Base-by-base conservation (phyloP, 2,113 vertebrate species). In the Tachysurus vachellii region DNA sequence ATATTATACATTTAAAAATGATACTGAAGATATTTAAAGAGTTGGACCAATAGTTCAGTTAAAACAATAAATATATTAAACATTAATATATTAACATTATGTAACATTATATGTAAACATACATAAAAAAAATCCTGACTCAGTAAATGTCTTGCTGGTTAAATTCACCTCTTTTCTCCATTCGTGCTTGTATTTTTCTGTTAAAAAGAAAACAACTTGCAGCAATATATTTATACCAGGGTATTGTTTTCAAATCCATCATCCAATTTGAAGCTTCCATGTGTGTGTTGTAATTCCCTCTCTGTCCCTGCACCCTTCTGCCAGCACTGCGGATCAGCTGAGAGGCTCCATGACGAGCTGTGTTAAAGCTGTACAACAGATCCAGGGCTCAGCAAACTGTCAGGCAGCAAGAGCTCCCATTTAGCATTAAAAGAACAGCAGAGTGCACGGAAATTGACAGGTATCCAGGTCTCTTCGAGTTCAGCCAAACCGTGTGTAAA, bases 331-430 rank as follows among this genome's bases (percentile, higher is more conserved):
- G 31, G 82, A 31, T 44, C 68, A 44, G 70, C 53, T 73, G 53
- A 84, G 77, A 23, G 82, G 66, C 68, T 82, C 94, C 94, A 92
- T 94, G 94, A 95, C 93, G 90, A 95, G 91, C 92, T 95, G 94
- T 94, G 93, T 94, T 94, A 93, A 95, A 93, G 89, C 66, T 91
- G 93, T 92, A 89, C 91, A 92, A 93, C 93, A 91, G 70, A 85
- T 89, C 91, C 91, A 94, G 94, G 94, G 91, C 91, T 91, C 89
- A 91, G 91, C 95, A 94, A 95, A 95, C 93, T 94, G 94, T 92
- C 91, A 88, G 71, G 79, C 91, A 93, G 92, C 87, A 79, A 86
- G 81, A 68, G 76, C 57, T 75, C 73, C 75, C 85, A 84, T 87
- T 92, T 88, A 85, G 87, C 19, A 90, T 75, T 47, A 85, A 61